Evolutionary conservation across 2,797 vertebrate species (phyloP).

Genomic region (Chrosomus eos): DNA sequence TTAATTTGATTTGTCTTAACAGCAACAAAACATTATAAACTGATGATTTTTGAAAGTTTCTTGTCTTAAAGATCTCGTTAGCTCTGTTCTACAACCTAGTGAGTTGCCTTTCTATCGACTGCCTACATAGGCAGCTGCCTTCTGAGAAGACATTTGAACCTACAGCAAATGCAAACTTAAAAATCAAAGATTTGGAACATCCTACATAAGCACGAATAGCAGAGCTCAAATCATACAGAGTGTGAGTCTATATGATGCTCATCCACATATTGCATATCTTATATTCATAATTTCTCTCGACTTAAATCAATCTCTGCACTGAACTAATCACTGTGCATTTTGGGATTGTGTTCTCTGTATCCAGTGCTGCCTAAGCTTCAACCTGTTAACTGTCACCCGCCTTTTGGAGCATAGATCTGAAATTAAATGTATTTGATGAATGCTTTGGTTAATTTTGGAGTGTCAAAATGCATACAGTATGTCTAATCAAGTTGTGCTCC

Average conservation of each 20-base stretch:
- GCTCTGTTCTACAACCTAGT: conserved; percentile 9
- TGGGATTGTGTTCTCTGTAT: neutral
- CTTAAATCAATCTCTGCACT: neutral
- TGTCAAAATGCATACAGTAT: neutral
- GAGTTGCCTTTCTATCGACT: neutral
- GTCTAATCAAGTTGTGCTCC: neutral
- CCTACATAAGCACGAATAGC: too few species aligned
- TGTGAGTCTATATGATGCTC: neutral
- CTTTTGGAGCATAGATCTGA: neutral
- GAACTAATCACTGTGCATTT: neutral
- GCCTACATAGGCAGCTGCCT: neutral
- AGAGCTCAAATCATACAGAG: too few species aligned
- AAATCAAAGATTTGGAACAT: neutral
- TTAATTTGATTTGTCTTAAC: neutral
- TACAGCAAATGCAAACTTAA: neutral
- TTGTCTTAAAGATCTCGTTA: neutral
- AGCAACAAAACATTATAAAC: neutral
- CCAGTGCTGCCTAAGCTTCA: neutral
- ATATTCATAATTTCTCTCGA: neutral
- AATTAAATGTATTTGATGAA: neutral
- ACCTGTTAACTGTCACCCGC: neutral
- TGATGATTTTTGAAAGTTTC: neutral
- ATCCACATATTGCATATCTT: neutral
- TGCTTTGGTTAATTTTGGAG: neutral
- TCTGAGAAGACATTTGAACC: neutral